Evolutionary conservation across 2,113 vertebrate species (phyloP).

Genomic region (Tretioscincus oriximinensis): DNA sequence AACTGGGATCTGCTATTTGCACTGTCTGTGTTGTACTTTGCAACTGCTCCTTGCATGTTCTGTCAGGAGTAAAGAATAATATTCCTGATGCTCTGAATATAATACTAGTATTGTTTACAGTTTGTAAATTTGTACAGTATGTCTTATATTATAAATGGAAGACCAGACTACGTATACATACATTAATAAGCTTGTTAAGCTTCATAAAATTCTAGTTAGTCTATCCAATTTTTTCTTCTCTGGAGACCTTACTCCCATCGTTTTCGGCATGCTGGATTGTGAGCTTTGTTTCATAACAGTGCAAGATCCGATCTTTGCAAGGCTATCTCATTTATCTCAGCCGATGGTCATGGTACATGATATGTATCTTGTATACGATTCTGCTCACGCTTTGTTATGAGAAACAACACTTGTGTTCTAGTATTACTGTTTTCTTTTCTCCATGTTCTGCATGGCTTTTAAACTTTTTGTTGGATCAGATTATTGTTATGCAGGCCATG

Average conservation of each 20-base stretch:
- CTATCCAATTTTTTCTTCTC: neutral
- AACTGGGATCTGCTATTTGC: neutral
- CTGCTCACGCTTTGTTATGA: conserved; percentile 3
- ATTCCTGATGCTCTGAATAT: neutral
- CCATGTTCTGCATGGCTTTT: neutral
- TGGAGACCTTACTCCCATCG: neutral
- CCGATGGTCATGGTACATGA: neutral
- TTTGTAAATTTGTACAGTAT: neutral
- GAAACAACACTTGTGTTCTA: conserved; percentile 15
- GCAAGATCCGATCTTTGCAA: neutral
- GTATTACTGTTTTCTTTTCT: neutral
- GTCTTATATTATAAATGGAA: neutral
- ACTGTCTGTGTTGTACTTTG: too few relatives aligned
- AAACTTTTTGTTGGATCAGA: neutral
- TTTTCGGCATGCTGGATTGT: neutral
- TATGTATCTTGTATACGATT: conserved; percentile 12
- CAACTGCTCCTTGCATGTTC: neutral
- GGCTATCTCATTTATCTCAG: neutral
- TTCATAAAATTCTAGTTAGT: neutral
- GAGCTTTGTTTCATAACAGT: conserved; percentile 6
- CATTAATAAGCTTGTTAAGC: neutral
- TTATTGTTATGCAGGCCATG: fast-evolving
- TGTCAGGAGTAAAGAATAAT: neutral
- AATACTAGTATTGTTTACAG: neutral
- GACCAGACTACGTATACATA: neutral